These are phyloP conservation scores for Brachionus plicatilis DNA, from an alignment of 1,140 invertebrate species.

Conservation along the genomic window DNA sequence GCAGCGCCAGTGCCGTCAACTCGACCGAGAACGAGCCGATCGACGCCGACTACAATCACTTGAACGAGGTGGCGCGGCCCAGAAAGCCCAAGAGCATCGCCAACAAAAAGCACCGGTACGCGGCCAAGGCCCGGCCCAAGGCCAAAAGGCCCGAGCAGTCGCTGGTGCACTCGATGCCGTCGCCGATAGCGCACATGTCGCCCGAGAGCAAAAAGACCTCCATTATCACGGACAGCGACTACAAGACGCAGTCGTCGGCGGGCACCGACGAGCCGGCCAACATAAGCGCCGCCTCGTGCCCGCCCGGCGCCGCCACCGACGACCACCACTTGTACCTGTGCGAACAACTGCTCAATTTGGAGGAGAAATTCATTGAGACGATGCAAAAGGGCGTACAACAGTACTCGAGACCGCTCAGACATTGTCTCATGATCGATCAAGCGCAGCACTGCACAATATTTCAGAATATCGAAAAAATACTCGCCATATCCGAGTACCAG, in stretches of 20 bases:
- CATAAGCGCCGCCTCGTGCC: neutral
- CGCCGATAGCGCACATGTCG: constrained; percentile 23
- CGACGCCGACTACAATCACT: constrained; percentile 1
- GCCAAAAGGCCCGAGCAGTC: neutral
- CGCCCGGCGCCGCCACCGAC: neutral
- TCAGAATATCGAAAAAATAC: constrained; percentile 36
- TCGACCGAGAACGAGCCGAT: constrained; percentile 9
- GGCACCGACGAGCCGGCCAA: neutral
- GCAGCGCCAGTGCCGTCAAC: neutral
- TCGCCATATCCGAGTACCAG: constrained; percentile 33
- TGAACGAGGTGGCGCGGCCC: neutral
- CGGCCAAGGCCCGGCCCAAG: neutral
- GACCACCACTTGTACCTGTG: constrained; percentile 23
- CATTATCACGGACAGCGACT: constrained; percentile 20
- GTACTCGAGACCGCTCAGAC: constrained; percentile 26
- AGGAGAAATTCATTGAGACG: constrained; percentile 28
- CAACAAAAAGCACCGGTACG: neutral
- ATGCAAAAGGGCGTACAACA: constrained; percentile 38
- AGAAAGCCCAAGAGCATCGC: neutral
- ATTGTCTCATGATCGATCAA: constrained; percentile 21
- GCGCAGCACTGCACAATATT: neutral
- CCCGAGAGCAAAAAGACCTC: constrained; percentile 9
- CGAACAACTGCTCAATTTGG: constrained; percentile 24
- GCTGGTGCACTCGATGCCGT: neutral
- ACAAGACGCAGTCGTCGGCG: constrained; percentile 28